Conservation (phyloP, 2,113 vertebrate genomes). For the Pterocles gutturalis region DNA sequence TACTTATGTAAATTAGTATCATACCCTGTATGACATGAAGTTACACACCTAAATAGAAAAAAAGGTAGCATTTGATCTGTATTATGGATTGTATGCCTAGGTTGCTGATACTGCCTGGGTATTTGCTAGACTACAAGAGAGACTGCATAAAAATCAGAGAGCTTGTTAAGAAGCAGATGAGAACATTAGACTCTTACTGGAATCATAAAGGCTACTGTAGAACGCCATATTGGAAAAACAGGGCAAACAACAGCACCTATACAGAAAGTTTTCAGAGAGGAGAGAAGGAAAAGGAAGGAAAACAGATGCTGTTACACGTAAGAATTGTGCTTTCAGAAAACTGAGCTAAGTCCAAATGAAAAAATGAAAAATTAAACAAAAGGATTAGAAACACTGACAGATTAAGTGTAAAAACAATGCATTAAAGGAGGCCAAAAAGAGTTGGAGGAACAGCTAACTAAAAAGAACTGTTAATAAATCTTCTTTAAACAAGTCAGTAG, state of each 20-base stretch:
- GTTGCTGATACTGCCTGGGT: background rate
- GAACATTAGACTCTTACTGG: background rate
- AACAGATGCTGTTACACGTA: background rate
- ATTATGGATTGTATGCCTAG: background rate
- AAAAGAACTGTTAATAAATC: background rate
- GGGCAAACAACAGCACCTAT: background rate
- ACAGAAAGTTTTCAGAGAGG: background rate
- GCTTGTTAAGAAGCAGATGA: background rate
- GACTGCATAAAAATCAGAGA: background rate
- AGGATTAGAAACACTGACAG: background rate
- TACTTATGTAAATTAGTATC: background rate
- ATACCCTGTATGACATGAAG: background rate
- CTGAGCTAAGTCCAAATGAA: background rate
- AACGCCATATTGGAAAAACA: background rate
- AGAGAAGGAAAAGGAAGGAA: background rate
- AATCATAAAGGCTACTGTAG: background rate
- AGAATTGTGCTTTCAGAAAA: background rate
- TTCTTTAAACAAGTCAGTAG: background rate
- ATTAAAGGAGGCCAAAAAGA: background rate
- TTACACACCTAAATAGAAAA: background rate
- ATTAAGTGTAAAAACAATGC: background rate
- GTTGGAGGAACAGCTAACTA: background rate
- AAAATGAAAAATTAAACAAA: background rate
- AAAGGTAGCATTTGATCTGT: background rate
- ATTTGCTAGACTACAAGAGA: background rate